Percentiles rank a stretch among this genome's conserved stretches.
phyloP scores from a whole-genome alignment of 2,888 invertebrate species.

The Lordiphosa andalusiaca region DNA sequence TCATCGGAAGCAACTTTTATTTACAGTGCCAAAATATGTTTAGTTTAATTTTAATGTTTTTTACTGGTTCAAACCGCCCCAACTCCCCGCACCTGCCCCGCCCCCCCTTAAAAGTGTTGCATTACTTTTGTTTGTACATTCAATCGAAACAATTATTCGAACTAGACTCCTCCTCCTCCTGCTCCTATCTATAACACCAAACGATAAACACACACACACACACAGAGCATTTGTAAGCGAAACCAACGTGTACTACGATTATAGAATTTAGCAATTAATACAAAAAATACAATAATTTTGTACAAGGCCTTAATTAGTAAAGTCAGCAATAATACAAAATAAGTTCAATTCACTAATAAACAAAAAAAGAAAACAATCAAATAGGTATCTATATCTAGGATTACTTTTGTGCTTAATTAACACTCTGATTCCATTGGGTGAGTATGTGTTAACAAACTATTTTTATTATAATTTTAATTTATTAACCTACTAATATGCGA shows the following conservation, averaged over 20 bases:
- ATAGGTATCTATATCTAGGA: too few relatives aligned
- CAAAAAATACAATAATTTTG: conserved; percentile 69
- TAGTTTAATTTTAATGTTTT: conserved; percentile 66
- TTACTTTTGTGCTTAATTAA: too few relatives aligned
- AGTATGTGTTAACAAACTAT: too few relatives aligned
- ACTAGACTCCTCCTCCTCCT: conserved; percentile 17
- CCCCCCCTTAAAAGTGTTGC: too few relatives aligned
- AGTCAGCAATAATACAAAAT: conserved; percentile 71
- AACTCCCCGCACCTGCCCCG: too few relatives aligned
- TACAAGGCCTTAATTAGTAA: conserved; percentile 74
- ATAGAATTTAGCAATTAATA: conserved; percentile 65
- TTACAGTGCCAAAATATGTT: conserved; percentile 77
- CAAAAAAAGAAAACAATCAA: conserved; percentile 43
- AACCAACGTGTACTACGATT: conserved; percentile 43
- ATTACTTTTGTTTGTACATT: conserved; percentile 30
- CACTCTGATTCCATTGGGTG: too few relatives aligned
- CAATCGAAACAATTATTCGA: conserved; percentile 34
- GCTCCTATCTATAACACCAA: conserved; percentile 36
- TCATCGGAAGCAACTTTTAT: conserved; percentile 60
- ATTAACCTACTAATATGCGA: too few relatives aligned
- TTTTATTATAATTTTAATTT: too few relatives aligned
- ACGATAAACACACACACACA: conserved; percentile 11
- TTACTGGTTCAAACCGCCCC: neutral
- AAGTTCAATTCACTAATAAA: conserved; percentile 72
- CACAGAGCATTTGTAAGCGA: conserved; percentile 19